These are phyloP conservation scores for Caenorhabditis brenneri DNA, from an alignment of 1,140 invertebrate genomes.

Conservation along the genomic window DNA sequence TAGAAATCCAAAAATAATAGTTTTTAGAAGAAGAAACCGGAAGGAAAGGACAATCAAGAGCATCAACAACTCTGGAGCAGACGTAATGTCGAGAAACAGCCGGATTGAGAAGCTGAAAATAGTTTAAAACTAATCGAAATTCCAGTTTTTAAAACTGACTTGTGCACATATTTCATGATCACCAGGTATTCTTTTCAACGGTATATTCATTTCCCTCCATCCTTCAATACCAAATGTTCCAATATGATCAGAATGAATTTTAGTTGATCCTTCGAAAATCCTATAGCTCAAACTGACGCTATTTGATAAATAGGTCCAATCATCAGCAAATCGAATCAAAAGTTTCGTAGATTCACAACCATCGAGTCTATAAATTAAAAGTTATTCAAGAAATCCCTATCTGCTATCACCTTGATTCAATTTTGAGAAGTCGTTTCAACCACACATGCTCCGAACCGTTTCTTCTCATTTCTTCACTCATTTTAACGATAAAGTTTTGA, in stretches of 20 bases:
- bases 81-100: conserved; percentile 20
- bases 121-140: not conserved
- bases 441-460: conserved; percentile 15
- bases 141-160: not conserved
- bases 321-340: not conserved
- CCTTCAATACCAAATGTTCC: conserved; percentile 4
- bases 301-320: conserved; percentile 10
- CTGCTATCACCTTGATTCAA: conserved; percentile 20
- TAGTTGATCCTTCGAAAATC: conserved; percentile 26
- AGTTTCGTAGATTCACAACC: not conserved
- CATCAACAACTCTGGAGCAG: conserved; percentile 8
- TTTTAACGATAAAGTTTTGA: conserved; percentile 10
- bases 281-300: conserved; percentile 8
- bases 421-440: conserved; percentile 24
- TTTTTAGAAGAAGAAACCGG: not conserved
- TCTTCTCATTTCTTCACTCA: conserved; percentile 40
- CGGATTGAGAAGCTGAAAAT: conserved; percentile 8
- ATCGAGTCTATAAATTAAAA: not conserved
- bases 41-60: conserved; percentile 29
- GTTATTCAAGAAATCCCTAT: not conserved
- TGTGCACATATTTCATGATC: conserved; percentile 33
- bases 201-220: conserved; percentile 1
- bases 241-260: conserved; percentile 35
- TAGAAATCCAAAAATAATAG: not conserved
- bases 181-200: conserved; percentile 23